A percentile compares a stretch with the other conserved stretches of the same genome.
Conservation (phyloP, 1,140 invertebrate genomes). For the Dinoponera quadriceps region DNA sequence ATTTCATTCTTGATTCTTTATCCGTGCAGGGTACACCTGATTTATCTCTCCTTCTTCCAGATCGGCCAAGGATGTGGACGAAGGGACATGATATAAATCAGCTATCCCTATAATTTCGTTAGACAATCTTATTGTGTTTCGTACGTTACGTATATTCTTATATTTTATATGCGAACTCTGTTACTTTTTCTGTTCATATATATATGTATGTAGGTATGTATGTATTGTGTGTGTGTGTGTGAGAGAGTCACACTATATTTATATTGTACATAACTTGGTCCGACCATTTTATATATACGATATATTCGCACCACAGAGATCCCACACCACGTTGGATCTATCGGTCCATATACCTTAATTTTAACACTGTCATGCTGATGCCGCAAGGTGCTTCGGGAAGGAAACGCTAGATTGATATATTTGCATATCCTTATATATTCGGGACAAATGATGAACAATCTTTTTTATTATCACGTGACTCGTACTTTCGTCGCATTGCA, state of each 20-base stretch:
- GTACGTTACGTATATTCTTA: slow-evolving; percentile 9
- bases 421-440: not conserved
- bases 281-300: slow-evolving; percentile 18
- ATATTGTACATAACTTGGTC: not conserved
- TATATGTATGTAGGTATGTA: too few species aligned
- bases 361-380: slow-evolving; percentile 45
- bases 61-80: not conserved
- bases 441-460: slow-evolving; percentile 5
- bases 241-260: not conserved
- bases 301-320: not conserved
- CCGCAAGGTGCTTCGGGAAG: slow-evolving; percentile 18
- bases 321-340: slow-evolving; percentile 1
- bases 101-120: not conserved
- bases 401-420: slow-evolving; percentile 18
- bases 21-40: not conserved
- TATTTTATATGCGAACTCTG: slow-evolving; percentile 9
- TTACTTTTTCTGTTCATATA: not conserved
- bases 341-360: slow-evolving; percentile 25
- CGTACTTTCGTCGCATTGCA: slow-evolving; percentile 61
- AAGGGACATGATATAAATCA: slow-evolving; percentile 28
- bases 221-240: too few species aligned
- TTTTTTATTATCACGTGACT: slow-evolving; percentile 49
- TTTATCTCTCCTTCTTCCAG: not conserved
- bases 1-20: slow-evolving; percentile 25
- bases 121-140: slow-evolving; percentile 12